These are phyloP conservation scores for Chamaea fasciata DNA, from an alignment of 2,113 vertebrate genomes.

Conservation along the genomic window DNA sequence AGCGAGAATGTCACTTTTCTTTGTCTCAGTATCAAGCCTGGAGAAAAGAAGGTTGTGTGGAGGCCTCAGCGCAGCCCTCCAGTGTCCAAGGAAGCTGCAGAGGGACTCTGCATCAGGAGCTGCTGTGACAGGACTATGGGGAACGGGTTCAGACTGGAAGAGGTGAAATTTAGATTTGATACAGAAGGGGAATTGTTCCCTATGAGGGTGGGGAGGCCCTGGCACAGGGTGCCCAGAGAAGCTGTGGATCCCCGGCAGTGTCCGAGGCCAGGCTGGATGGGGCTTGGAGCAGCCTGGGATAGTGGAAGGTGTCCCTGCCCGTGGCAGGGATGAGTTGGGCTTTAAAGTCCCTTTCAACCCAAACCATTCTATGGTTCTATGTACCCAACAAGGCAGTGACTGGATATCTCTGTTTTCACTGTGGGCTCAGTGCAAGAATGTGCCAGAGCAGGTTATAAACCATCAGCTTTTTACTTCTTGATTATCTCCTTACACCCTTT, in stretches of 20 bases:
- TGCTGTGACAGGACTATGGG: not conserved
- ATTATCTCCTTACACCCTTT: not conserved
- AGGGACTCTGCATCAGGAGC: not conserved
- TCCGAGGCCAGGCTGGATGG: accelerated
- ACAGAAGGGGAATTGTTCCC: not conserved
- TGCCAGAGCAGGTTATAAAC: not conserved
- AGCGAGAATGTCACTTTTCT: not conserved
- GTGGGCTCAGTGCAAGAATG: not conserved
- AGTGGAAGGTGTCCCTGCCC: not conserved
- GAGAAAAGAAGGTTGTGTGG: not conserved
- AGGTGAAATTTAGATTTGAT: not conserved
- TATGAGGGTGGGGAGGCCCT: accelerated
- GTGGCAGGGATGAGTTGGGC: accelerated
- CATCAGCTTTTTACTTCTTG: not conserved
- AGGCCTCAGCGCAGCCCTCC: not conserved
- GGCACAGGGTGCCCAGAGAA: not conserved
- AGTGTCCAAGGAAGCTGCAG: not conserved
- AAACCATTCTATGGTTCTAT: accelerated
- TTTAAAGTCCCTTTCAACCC: not conserved
- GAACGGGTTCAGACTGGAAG: not conserved
- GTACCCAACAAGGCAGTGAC: not conserved
- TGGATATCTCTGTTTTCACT: not conserved
- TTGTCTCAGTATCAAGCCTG: not conserved
- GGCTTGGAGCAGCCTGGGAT: not conserved
- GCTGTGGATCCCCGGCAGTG: not conserved